Conservation (phyloP, 1,140 invertebrate genomes). For the Euura lappo region DNA sequence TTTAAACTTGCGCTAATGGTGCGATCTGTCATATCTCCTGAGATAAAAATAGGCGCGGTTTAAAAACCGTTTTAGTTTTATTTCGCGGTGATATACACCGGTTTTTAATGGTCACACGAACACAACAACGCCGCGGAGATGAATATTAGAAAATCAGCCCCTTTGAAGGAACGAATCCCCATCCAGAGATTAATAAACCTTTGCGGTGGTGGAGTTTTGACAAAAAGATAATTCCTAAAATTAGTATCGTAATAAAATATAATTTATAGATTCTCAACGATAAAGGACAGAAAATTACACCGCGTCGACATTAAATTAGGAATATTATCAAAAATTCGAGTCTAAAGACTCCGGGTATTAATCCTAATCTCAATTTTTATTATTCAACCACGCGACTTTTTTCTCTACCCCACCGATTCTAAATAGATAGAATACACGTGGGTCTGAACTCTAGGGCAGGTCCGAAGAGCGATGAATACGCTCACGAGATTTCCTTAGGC, state of each 20-base stretch:
- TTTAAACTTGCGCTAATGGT: background rate
- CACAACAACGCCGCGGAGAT: too few species aligned
- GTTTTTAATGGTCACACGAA: background rate
- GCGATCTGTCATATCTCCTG: conserved; percentile 3
- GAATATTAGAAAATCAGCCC: too few species aligned
- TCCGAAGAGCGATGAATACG: background rate
- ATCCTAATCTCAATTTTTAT: conserved; percentile 45
- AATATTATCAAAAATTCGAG: background rate
- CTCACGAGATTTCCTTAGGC: conserved; percentile 1
- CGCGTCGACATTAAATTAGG: background rate
- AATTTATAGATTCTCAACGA: conserved; percentile 8
- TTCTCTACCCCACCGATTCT: background rate
- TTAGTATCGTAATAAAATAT: conserved; percentile 6
- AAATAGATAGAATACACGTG: background rate
- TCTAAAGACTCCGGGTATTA: conserved; percentile 21
- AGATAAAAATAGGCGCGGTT: conserved; percentile 1
- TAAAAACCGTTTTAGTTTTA: background rate
- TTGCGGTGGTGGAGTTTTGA: background rate
- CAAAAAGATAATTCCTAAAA: conserved; percentile 6
- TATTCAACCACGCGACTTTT: conserved; percentile 22
- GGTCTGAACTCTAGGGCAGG: background rate
- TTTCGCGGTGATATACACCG: background rate
- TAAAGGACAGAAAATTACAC: conserved; percentile 1
- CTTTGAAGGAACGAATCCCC: too few species aligned
- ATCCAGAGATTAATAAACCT: too few species aligned